Evolutionary conservation across 2,113 vertebrate genomes (phyloP).

Genomic region (Uropsilus gracilis): DNA sequence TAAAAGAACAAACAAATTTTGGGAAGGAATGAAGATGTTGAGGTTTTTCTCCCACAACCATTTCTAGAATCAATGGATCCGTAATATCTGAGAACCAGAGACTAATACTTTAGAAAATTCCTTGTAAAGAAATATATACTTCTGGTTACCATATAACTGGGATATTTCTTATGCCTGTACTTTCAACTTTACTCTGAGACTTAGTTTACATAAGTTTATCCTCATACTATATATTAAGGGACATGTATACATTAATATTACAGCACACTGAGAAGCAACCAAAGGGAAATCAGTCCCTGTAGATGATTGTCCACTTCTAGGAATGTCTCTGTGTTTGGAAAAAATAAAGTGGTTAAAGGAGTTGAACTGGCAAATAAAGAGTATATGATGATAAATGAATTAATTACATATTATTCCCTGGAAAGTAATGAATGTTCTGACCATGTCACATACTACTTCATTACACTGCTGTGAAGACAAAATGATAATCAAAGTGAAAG

Average conservation of each 20-base stretch:
- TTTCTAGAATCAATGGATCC: background rate
- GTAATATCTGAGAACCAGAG: background rate
- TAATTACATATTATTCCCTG: background rate
- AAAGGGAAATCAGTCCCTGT: background rate
- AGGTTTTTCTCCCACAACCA: background rate
- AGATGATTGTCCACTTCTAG: conserved; percentile 42
- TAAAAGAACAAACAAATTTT: background rate
- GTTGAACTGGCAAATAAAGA: conserved; percentile 11
- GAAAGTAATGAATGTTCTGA: background rate
- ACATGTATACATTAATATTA: conserved; percentile 24
- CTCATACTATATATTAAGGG: conserved; percentile 29
- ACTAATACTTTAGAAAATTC: conserved; percentile 1
- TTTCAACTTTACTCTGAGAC: background rate
- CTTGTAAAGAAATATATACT: background rate
- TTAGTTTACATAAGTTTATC: background rate
- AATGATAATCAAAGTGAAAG: conserved; percentile 1
- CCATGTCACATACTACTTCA: background rate
- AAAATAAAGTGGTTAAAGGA: conserved; percentile 39
- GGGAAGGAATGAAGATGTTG: background rate
- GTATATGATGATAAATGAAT: conserved; percentile 12
- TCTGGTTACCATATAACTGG: background rate
- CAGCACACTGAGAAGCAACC: conserved; percentile 46
- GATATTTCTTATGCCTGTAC: background rate
- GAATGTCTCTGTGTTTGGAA: conserved; percentile 40
- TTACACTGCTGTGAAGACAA: background rate